These are phyloP conservation scores for Gerris buenoi DNA, from an alignment of 1,140 invertebrate genomes.

Conservation along the genomic window DNA sequence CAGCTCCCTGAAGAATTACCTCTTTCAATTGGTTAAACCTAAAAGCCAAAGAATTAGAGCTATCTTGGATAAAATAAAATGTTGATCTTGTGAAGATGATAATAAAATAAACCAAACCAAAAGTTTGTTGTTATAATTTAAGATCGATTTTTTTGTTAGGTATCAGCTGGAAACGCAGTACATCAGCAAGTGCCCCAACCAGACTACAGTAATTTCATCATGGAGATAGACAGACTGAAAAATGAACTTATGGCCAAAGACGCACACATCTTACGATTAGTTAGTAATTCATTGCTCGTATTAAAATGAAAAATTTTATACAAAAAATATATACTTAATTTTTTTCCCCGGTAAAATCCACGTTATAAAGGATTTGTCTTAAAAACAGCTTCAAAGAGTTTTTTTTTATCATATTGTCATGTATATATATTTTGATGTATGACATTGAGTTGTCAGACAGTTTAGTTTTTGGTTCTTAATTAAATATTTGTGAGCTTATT, in stretches of 20 bases:
- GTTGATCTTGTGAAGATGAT: background rate
- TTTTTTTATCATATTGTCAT: no score
- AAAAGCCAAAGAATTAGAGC: background rate
- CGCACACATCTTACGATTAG: slow-evolving; percentile 14
- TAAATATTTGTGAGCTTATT: no score
- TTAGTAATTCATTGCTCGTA: no score
- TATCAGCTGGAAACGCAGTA: slow-evolving; percentile 1
- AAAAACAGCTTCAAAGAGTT: no score
- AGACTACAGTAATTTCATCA: background rate
- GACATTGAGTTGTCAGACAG: no score
- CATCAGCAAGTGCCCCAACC: background rate
- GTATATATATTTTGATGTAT: no score
- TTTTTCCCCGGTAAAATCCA: no score
- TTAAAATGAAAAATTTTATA: no score
- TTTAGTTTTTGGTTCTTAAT: no score
- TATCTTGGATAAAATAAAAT: background rate
- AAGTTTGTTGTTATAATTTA: background rate
- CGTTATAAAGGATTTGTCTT: no score
- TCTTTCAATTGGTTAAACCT: background rate
- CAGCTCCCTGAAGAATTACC: no score
- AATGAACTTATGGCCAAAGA: slow-evolving; percentile 16
- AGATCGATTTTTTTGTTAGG: background rate
- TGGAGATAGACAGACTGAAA: slow-evolving; percentile 11
- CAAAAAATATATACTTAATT: no score
- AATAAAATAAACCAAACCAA: background rate